Base-by-base conservation (phyloP, 2,888 invertebrate genomes). In the Andrena camellia region DNA sequence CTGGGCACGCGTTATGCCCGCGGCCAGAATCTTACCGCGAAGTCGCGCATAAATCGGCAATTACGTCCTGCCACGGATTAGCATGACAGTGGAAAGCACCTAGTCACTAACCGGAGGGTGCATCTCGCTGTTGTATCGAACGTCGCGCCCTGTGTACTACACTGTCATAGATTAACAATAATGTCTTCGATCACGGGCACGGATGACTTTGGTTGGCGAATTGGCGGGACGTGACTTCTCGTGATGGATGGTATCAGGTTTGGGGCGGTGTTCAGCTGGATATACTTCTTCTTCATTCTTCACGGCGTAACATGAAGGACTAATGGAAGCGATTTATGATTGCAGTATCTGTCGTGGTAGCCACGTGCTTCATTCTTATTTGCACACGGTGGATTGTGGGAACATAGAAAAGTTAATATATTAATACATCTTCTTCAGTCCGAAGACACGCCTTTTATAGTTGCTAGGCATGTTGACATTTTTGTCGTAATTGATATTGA, bases 31-130 rank as follows among this genome's bases (percentile, higher is more conserved):
- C 70, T 67, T 35, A 57, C 78, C 74, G 52, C 57, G 35, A 67
- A 52, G 17, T 59, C 76, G 33, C 72, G 88, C 86, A 88, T 88
- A 88, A 88, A 88, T 85, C 83, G 82, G 89, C 90, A 91, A 92
- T 92, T 91, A 91, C 85, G 66, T 75, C 73, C 81, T 33, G 66
- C 67, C 71, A 6, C 64, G 86, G 85, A 93, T 93, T 92, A 91
- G 88, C 92, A 92, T 92, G 90, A 92, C 89, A 91, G 86, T 90
- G 76, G 88, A 88, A 90, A 90, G 90, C 90, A 89, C 84, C 89
- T 79, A 71, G 86, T 90, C 90, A 91, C 90, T 81, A 85, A 33
- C 54, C 42, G n/a, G 77, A 71, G 86, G 81, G 77, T 35, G 82
- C 83, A 82, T 83, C 74, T 72, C 83, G 82, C 52, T 77, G 84